phyloP scores from a whole-genome alignment of 2,113 vertebrate species.

The Azemiops feae region DNA sequence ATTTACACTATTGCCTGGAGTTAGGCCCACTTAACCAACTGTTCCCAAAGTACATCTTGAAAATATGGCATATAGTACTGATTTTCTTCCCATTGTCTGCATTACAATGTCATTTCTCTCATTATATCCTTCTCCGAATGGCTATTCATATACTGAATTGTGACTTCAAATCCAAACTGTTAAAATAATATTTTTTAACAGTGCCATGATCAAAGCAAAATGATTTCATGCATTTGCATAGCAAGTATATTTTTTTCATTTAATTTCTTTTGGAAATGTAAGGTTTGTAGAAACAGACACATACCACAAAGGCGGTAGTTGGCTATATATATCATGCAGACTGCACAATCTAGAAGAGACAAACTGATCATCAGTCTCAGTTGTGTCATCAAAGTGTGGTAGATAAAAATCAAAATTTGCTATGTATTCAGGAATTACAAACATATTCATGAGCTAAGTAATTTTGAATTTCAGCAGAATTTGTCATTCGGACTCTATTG shows the following conservation, averaged over 20 bases:
- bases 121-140: not conserved
- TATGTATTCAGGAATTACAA: not conserved
- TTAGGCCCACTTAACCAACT: not conserved
- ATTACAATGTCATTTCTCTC: not conserved
- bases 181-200: not conserved
- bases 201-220: not conserved
- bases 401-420: not conserved
- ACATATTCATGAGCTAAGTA: not conserved
- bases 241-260: not conserved
- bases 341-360: not conserved
- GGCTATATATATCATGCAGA: not conserved
- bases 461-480: not conserved
- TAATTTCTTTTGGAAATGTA: not conserved
- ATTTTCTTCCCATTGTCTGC: not conserved
- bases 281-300: not conserved
- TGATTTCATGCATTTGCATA: not conserved
- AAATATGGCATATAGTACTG: not conserved
- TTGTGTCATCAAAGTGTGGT: not conserved
- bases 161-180: not conserved
- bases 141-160: not conserved
- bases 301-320: not conserved
- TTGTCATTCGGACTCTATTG: not conserved
- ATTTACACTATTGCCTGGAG: not conserved
- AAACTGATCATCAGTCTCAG: not conserved
- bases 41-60: not conserved